Evolutionary conservation across 2,888 invertebrate species (phyloP).

Genomic region (Brachyptera putata): DNA sequence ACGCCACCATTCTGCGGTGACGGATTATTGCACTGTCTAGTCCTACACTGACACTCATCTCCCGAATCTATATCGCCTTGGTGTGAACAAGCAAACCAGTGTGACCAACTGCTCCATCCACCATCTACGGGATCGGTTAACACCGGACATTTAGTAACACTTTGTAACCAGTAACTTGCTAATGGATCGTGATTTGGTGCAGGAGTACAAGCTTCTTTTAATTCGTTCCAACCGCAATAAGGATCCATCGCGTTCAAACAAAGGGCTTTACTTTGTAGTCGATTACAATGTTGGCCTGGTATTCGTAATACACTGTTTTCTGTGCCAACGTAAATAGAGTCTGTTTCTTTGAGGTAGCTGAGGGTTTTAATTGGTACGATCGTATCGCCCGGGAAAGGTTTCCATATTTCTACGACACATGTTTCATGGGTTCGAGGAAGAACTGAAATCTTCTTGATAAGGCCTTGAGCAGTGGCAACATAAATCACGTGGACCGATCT

Average conservation of each 20-base stretch:
- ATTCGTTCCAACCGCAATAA: constrained; percentile 91
- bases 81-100: constrained; percentile 65
- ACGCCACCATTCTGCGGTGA: constrained; percentile 71
- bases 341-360: constrained; percentile 73
- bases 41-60: constrained; percentile 74
- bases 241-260: constrained; percentile 86
- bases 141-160: constrained; percentile 64
- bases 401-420: constrained; percentile 84
- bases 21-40: constrained; percentile 79
- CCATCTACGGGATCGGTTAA: constrained; percentile 70
- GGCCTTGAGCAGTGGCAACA: constrained; percentile 69
- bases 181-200: constrained; percentile 61
- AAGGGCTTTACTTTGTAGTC: constrained; percentile 63
- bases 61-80: constrained; percentile 29
- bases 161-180: constrained; percentile 69
- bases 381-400: constrained; percentile 55
- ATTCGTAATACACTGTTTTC: constrained; percentile 64
- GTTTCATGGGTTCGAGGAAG: constrained; percentile 65
- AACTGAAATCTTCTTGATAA: constrained; percentile 75
- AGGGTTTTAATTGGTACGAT: constrained; percentile 59
- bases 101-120: constrained; percentile 84
- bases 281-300: constrained; percentile 70
- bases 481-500: constrained; percentile 69
- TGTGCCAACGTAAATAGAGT: constrained; percentile 65
- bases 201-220: constrained; percentile 65